Base-by-base conservation (phyloP, 92 coral and sea anemone species). In the Paramuricea clavata region DNA sequence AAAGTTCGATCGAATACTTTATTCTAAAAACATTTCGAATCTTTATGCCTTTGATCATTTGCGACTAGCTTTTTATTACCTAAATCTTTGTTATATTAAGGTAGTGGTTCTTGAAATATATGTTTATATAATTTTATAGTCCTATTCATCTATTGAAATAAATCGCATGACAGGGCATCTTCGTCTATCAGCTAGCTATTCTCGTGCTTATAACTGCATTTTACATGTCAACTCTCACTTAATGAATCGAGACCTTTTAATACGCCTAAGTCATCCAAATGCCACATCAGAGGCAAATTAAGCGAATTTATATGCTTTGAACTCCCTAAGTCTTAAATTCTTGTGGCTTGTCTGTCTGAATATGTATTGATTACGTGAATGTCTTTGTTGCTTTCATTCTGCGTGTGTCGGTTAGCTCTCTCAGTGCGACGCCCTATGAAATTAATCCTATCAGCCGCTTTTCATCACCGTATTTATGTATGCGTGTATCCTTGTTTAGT, bases 391-490 rank as follows among this genome's bases (percentile, higher is more conserved):
- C 42, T 19, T 11, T 34, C 49, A 34, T 65, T 79, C 34, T 34
- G 54, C 12, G 67, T 57, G 84, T 57, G 84, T 59, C 47, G 72
- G 49, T 33, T 57, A n/a, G 12, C 35, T 57, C n/a, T n/a, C 84
- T 54, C 72, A 59, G 84, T 54, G 73, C n/a, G 85, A 94, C 90
- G 99, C 93, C 97, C 92, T 91, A 94, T 91, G 95, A 94, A 97
- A 98, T 94, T 94, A 94, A 97, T 94, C 98, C 95, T 94, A 94
- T 96, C 99, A 98, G 77, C 73, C 91, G 94, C 95, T 94, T 97
- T 73, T 97, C 99, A 97, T 92, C 95, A 97, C 97, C 90, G 90
- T 97, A 97, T 97, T 97, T 93, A 96, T 98, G 91, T 90, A 81
- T 92, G 76, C 82, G 92, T 90, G 91, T 93, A 7, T 54, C 54